A percentile compares a stretch with the other conserved stretches of the same genome.
Evolutionary conservation across 1,140 invertebrate genomes (phyloP).

Genomic region (Apocrypta bakeri): DNA sequence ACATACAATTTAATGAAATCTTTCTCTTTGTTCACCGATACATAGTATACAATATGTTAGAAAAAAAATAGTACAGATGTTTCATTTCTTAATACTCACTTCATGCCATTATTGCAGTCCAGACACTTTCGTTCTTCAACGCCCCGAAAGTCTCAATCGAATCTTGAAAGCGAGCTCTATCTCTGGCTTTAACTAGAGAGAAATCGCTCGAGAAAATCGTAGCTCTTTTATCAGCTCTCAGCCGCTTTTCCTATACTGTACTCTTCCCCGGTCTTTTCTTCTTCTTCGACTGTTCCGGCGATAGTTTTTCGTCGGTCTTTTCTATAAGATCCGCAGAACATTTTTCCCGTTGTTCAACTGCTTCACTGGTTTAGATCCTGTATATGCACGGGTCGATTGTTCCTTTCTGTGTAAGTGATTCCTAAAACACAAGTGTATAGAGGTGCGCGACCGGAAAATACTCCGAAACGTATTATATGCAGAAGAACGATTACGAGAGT

Average conservation of each 20-base stretch:
- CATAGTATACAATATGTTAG: too few relatives aligned
- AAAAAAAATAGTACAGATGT: too few relatives aligned
- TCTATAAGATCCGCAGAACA: not conserved
- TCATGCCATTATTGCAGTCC: not conserved
- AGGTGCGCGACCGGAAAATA: not conserved
- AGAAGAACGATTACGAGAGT: not conserved
- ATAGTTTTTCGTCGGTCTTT: conserved; percentile 23
- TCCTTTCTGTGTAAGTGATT: not conserved
- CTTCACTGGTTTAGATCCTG: not conserved
- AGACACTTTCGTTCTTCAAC: not conserved
- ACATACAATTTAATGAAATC: too few relatives aligned
- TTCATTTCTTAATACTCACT: not conserved
- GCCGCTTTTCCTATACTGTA: conserved; percentile 1
- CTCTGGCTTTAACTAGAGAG: conserved; percentile 31
- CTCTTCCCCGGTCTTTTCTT: not conserved
- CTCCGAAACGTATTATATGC: not conserved
- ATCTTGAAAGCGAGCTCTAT: not conserved
- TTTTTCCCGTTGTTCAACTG: not conserved
- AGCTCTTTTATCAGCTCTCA: conserved; percentile 32
- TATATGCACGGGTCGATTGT: not conserved
- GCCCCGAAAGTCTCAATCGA: conserved; percentile 16
- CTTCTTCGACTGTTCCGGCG: not conserved
- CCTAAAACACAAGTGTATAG: not conserved
- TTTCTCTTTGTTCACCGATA: too few relatives aligned
- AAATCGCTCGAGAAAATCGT: conserved; percentile 38